Conservation (phyloP, 53 echinoderm and acorn worm species). For the Astropecten irregularis region DNA sequence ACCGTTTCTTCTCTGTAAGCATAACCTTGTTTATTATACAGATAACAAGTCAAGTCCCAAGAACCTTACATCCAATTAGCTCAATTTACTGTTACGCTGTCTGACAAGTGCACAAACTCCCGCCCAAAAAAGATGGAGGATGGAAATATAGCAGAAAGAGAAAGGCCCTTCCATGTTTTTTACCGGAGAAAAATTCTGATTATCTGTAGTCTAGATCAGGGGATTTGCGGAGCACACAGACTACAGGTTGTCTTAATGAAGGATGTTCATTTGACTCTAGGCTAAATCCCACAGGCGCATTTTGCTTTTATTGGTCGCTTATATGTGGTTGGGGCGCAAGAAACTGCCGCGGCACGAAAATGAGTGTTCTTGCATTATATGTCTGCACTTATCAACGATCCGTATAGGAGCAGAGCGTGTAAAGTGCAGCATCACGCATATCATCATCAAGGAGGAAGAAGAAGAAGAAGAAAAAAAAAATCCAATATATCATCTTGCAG, state of each 20-base stretch:
- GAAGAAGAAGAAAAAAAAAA: background rate
- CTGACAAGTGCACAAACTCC: no score
- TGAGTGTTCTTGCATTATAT: conserved; percentile 6
- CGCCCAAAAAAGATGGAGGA: no score
- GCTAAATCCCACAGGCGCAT: background rate
- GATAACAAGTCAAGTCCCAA: no score
- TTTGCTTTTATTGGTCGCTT: background rate
- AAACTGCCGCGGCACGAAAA: background rate
- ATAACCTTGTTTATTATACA: no score
- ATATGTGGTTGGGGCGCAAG: background rate
- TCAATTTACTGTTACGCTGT: no score
- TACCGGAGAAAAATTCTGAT: no score
- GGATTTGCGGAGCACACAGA: conserved; percentile 8
- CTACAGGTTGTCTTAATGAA: background rate
- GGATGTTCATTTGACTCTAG: background rate
- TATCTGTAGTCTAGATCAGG: conserved; percentile 16
- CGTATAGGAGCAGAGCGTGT: background rate
- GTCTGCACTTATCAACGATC: no score
- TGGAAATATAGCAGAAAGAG: no score
- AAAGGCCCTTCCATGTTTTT: background rate
- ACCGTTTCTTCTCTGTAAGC: no score
- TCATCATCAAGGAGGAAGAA: background rate
- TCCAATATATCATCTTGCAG: no score
- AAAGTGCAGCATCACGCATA: conserved; percentile 50
- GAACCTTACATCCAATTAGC: no score